These are phyloP conservation scores for Cephus rjabovi DNA, from an alignment of 2,888 invertebrate genomes.

Conservation along the genomic window DNA sequence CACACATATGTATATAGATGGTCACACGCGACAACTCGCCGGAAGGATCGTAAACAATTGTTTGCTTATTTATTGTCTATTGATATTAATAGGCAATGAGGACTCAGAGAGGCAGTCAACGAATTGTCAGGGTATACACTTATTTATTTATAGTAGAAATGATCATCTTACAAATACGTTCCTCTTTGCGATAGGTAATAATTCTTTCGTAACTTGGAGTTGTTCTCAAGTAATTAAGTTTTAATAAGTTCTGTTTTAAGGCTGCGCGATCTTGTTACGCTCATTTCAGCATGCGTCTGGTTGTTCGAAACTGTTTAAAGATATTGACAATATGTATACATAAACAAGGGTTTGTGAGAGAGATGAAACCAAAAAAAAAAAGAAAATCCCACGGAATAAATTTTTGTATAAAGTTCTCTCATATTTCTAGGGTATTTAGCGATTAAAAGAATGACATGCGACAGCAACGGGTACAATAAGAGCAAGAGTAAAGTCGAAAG, in stretches of 20 bases:
- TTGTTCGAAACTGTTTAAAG: conserved; percentile 6
- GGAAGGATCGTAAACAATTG: not conserved
- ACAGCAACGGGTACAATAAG: not conserved
- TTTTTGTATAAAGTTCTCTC: conserved; percentile 15
- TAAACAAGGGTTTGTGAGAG: conserved; percentile 10
- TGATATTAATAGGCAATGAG: not conserved
- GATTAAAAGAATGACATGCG: not conserved
- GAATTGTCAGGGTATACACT: not conserved
- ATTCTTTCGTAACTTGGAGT: not conserved
- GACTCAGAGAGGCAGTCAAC: not conserved
- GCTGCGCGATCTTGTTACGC: not conserved
- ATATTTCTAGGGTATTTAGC: conserved; percentile 8
- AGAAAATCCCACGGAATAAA: conserved; percentile 10
- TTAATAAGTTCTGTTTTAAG: not conserved
- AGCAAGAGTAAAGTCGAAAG: not conserved
- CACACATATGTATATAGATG: not conserved
- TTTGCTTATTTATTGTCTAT: not conserved
- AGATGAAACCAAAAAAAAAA: not conserved
- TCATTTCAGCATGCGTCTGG: not conserved
- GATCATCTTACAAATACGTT: no score
- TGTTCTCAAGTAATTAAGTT: not conserved
- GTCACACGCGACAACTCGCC: not conserved
- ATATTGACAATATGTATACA: conserved; percentile 26
- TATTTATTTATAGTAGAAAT: not conserved
- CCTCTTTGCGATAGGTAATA: not conserved